Conservation (phyloP, 2,113 vertebrate species). For the Melanerpes aurifrons region DNA sequence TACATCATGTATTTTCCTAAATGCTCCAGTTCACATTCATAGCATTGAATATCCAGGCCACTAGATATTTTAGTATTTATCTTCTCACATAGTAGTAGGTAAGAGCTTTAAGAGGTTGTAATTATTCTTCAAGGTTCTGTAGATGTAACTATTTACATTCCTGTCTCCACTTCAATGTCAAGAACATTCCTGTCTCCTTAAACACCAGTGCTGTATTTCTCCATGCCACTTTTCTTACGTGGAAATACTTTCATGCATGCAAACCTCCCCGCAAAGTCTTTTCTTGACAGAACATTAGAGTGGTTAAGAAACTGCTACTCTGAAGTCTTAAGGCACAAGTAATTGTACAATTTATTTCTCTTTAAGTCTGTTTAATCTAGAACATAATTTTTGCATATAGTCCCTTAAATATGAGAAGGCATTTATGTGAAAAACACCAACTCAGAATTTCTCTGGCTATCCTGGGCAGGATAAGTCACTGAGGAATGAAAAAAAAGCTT, state of each 20-base stretch:
- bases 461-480: neutral
- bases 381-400: neutral
- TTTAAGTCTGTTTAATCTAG: neutral
- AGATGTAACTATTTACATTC: neutral
- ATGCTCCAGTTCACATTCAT: neutral
- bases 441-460: neutral
- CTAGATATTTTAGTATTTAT: neutral
- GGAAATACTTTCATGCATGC: neutral
- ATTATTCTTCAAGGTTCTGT: neutral
- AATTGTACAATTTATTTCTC: neutral
- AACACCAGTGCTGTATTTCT: neutral
- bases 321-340: neutral
- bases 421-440: neutral
- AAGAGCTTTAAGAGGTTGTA: neutral
- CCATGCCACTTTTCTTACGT: neutral
- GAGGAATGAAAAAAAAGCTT: neutral
- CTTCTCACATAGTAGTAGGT: neutral
- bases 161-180: neutral
- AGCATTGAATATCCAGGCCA: neutral
- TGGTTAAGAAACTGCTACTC: neutral
- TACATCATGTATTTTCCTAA: neutral
- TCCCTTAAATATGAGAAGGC: neutral
- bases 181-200: neutral
- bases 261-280: neutral
- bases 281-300: neutral